These are phyloP conservation scores for Drosophila seguyi DNA, from an alignment of 1,140 invertebrate genomes.

Conservation along the genomic window DNA sequence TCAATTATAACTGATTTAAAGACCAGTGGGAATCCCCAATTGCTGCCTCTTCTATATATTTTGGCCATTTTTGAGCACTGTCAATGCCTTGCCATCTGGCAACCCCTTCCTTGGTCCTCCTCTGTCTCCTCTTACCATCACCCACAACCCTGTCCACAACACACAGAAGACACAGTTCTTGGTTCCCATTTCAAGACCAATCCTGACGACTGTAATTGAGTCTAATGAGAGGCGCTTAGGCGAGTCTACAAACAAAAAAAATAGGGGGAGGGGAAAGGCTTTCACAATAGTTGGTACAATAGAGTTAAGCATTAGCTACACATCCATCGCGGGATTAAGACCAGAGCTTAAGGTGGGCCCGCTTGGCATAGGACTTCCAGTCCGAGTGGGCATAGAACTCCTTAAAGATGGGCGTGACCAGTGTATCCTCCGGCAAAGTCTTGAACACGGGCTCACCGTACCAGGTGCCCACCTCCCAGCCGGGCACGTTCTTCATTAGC, in stretches of 20 bases:
- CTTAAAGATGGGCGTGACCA: slow-evolving; percentile 87
- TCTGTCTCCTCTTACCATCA: neutral
- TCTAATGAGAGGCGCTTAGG: slow-evolving; percentile 43
- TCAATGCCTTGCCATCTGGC: slow-evolving; percentile 4
- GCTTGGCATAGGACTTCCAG: slow-evolving; percentile 86
- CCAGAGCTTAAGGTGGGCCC: slow-evolving; percentile 86
- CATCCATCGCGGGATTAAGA: slow-evolving; percentile 78
- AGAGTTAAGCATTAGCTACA: slow-evolving; percentile 63
- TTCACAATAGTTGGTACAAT: slow-evolving; percentile 42
- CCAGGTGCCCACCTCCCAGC: slow-evolving; percentile 95
- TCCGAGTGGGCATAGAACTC: slow-evolving; percentile 91
- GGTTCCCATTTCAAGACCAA: slow-evolving; percentile 39
- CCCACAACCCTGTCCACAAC: neutral
- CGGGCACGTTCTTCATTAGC: slow-evolving; percentile 94
- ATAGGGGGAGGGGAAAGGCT: neutral
- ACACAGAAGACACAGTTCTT: slow-evolving; percentile 1
- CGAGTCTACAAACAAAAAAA: slow-evolving; percentile 63
- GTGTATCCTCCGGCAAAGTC: slow-evolving; percentile 86
- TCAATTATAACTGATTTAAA: rapidly evolving
- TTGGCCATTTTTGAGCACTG: slow-evolving; percentile 18
- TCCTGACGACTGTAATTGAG: slow-evolving; percentile 50
- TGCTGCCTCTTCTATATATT: neutral
- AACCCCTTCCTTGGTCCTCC: slow-evolving; percentile 11
- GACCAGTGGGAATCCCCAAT: neutral
- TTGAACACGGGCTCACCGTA: slow-evolving; percentile 93